phyloP scores from a whole-genome alignment of 2,888 invertebrate species.

The Oxyteleia sp. region DNA sequence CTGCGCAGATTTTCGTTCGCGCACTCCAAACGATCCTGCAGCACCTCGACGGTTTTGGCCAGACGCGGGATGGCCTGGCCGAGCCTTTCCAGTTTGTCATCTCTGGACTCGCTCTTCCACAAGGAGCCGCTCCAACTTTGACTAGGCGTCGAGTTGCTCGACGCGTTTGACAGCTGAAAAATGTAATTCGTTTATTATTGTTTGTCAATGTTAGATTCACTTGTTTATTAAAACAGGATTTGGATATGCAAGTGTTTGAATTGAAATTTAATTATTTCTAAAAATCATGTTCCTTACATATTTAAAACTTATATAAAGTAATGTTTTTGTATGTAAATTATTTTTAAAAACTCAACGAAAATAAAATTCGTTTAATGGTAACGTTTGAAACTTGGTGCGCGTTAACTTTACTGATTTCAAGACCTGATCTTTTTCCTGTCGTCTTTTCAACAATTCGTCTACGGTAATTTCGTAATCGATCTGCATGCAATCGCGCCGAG shows the following conservation, averaged over 20 bases:
- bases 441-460: slow-evolving; percentile 90
- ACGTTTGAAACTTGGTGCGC: too few relatives aligned
- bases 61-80: slow-evolving; percentile 88
- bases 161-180: slow-evolving; percentile 77
- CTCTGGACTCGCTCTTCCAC: slow-evolving; percentile 90
- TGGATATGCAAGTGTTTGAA: too few relatives aligned
- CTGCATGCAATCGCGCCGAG: slow-evolving; percentile 90
- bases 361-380: too few relatives aligned
- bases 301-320: too few relatives aligned
- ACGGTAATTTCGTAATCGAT: slow-evolving; percentile 90
- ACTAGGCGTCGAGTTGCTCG: slow-evolving; percentile 76
- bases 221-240: too few relatives aligned
- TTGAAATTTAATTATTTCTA: too few relatives aligned
- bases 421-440: slow-evolving; percentile 90
- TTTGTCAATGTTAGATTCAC: too few relatives aligned
- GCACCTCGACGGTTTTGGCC: slow-evolving; percentile 88
- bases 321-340: too few relatives aligned
- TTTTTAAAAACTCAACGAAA: too few relatives aligned
- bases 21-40: slow-evolving; percentile 90
- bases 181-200: too few relatives aligned
- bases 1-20: slow-evolving; percentile 91
- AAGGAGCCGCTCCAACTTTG: slow-evolving; percentile 88
- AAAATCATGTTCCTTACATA: too few relatives aligned
- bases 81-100: slow-evolving; percentile 88
- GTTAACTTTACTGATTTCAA: slow-evolving; percentile 17